Base-by-base conservation (phyloP, 2,888 invertebrate species). In the Perdita meconis region DNA sequence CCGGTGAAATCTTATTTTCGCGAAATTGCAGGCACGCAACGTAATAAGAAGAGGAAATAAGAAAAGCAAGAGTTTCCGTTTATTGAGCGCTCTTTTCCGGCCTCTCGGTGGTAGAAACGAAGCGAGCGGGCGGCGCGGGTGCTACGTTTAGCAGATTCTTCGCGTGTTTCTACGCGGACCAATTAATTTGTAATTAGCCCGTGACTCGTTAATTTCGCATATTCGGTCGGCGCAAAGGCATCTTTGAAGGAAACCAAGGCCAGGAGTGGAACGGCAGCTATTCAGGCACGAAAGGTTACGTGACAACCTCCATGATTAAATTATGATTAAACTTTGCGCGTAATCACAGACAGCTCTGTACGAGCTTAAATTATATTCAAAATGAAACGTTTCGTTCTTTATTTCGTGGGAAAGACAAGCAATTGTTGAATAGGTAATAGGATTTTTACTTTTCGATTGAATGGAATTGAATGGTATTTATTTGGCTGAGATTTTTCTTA, bases 121-220 rank as follows among this genome's bases (percentile, higher is more conserved):
- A 34, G 38, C 66, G 36, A 55, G 68, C 36, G 30, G 36, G 38
- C n/a, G n/a, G n/a, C n/a, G n/a, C n/a, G n/a, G n/a, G n/a, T n/a
- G 65, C 44, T 69, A 44, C 74, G 73, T 73, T 78, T 55, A 42
- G 61, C 38, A 59, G 67, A 72, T 69, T 69, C 68, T 81, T 55
- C 69, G 53, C 73, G 65, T 40, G 67, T 36, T 53, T 59, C 61
- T 51, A 47, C 56, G 65, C 47, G 60, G 67, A 56, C 80, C 60
- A 82, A 83, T 83, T 81, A 83, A 81, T 83, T 83, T 64, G 71
- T 56, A 83, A 81, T 78, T 83, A 83, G 65, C 60, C 51, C 19
- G 55, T 59, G 76, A 81, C 76, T 81, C 81, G 67, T 76, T 83
- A 78, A 76, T 78, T 72, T 75, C 60, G 73, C 64, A 68, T 70